A percentile compares a stretch with the other conserved stretches of the same genome.
Evolutionary conservation across 2,888 invertebrate species (phyloP).

Genomic region (Apamea crenata): DNA sequence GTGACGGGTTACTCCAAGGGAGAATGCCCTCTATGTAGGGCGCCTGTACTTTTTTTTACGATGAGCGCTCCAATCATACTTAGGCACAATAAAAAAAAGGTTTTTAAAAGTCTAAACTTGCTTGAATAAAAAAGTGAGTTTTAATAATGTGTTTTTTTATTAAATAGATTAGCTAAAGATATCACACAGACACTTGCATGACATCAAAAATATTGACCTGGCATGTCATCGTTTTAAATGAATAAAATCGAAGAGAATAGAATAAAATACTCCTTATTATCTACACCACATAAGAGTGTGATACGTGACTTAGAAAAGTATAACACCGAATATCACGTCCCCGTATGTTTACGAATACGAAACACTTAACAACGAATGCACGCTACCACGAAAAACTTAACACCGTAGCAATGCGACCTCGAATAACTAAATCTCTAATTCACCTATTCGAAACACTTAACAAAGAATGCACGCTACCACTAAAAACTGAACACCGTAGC

Average conservation of each 20-base stretch:
- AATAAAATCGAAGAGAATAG: not conserved
- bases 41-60: not conserved
- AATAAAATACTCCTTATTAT: no score
- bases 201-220: not conserved
- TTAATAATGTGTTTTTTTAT: slow-evolving; percentile 10
- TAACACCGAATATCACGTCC: no score
- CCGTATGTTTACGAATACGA: no score
- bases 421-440: no score
- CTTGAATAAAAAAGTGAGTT: not conserved
- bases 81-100: not conserved
- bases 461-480: no score
- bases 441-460: no score
- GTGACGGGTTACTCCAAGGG: not conserved
- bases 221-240: not conserved
- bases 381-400: no score
- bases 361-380: no score
- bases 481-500: no score
- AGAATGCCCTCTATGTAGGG: not conserved
- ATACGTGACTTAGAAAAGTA: no score
- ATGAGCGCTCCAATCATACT: not conserved
- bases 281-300: no score
- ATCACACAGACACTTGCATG: not conserved
- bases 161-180: not conserved
- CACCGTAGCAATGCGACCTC: no score
- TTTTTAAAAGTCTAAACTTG: not conserved